Conservation (phyloP, 2,797 vertebrate species). For the Rhynchotus rufescens region DNA sequence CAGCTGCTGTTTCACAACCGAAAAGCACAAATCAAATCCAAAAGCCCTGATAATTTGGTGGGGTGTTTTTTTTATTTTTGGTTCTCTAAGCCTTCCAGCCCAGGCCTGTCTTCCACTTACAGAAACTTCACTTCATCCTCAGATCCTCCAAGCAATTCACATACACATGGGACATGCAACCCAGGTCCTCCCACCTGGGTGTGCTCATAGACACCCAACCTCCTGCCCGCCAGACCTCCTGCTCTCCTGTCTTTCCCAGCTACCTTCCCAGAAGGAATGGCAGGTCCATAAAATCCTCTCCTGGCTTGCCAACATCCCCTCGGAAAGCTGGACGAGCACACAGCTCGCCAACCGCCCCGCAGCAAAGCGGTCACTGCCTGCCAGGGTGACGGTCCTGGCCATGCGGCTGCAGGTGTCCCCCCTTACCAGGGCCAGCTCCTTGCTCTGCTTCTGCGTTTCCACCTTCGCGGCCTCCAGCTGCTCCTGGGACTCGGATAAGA, state of each 20-base stretch:
- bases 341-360: not conserved
- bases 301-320: not conserved
- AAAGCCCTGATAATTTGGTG: not conserved
- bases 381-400: not conserved
- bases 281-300: not conserved
- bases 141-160: not conserved
- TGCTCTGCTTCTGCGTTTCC: constrained; percentile 88
- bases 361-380: not conserved
- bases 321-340: not conserved
- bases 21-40: not conserved
- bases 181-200: not conserved
- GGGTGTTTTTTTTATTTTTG: not conserved
- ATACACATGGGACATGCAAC: not conserved
- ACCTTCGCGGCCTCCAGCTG: constrained; percentile 86
- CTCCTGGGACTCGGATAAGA: constrained; percentile 86
- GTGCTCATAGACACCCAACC: not conserved
- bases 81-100: not conserved
- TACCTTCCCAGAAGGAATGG: not conserved
- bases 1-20: not conserved
- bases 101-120: not conserved
- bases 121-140: not conserved
- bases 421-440: constrained; percentile 89
- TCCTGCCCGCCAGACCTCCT: not conserved
- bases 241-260: not conserved
- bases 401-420: not conserved